phyloP scores from a whole-genome alignment of 2,888 invertebrate species.

The Lacanobia wlatinum region DNA sequence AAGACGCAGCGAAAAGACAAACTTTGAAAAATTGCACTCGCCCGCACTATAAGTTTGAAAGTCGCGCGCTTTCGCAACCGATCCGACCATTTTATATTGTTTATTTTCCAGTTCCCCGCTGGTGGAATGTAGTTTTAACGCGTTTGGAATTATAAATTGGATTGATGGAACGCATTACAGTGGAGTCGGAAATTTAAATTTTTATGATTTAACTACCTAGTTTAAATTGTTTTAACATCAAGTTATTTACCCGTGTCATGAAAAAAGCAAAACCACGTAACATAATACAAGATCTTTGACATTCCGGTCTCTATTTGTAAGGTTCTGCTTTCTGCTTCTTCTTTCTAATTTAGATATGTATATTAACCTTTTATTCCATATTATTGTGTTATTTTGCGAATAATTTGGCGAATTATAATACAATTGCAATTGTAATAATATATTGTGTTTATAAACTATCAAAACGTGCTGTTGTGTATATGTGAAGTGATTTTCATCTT shows the following conservation, averaged over 20 bases:
- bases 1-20: slow-evolving; percentile 35
- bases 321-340: too few relatives aligned
- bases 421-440: slow-evolving; percentile 39
- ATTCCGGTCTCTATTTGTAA: too few relatives aligned
- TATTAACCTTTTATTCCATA: not conserved
- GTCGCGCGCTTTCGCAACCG: slow-evolving; percentile 42
- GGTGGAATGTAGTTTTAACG: not conserved
- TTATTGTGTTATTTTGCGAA: slow-evolving; percentile 43
- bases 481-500: not conserved
- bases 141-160: not conserved
- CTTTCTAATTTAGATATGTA: not conserved
- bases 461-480: not conserved
- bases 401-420: slow-evolving; percentile 41
- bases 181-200: not conserved
- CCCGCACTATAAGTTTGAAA: slow-evolving; percentile 25
- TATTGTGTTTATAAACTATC: slow-evolving; percentile 9
- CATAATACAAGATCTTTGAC: not conserved
- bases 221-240: not conserved
- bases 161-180: not conserved
- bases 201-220: not conserved
- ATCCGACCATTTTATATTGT: slow-evolving; percentile 9
- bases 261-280: not conserved
- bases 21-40: slow-evolving; percentile 34
- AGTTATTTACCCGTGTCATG: not conserved
- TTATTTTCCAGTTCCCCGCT: slow-evolving; percentile 24